Percentiles rank a stretch among this genome's conserved stretches.
Evolutionary conservation across 2,797 vertebrate species (phyloP).

Genomic region (Neosilurus mollespiculum): DNA sequence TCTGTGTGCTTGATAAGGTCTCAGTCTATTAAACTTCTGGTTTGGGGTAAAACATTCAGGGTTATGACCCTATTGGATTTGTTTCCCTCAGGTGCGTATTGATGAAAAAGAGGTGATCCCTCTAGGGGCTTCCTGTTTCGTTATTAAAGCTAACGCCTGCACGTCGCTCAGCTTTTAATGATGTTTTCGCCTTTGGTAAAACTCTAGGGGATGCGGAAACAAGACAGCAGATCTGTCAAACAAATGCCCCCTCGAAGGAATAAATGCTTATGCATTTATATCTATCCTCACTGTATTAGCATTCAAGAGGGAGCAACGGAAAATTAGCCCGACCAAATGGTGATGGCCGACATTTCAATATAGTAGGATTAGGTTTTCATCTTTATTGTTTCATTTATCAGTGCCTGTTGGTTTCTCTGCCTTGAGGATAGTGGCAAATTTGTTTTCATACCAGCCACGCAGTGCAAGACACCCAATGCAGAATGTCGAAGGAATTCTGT

Average conservation of each 20-base stretch:
- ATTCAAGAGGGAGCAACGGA: constrained; percentile 43
- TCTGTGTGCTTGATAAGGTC: constrained; percentile 36
- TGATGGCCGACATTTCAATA: constrained; percentile 55
- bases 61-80: constrained; percentile 52
- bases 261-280: constrained; percentile 47
- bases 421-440: constrained; percentile 48
- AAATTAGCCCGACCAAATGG: constrained; percentile 49
- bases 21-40: constrained; percentile 29
- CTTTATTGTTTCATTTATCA: constrained; percentile 56
- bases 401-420: constrained; percentile 45
- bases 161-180: constrained; percentile 56
- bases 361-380: constrained; percentile 52
- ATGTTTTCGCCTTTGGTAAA: constrained; percentile 50
- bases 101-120: constrained; percentile 41
- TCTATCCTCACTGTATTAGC: constrained; percentile 44
- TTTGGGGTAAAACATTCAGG: constrained; percentile 35
- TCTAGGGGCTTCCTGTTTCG: constrained; percentile 43
- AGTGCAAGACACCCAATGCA: constrained; percentile 21
- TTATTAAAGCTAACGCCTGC: constrained; percentile 44
- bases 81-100: constrained; percentile 48
- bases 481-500: constrained; percentile 15
- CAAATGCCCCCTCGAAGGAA: constrained; percentile 44
- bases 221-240: constrained; percentile 54
- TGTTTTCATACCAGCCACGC: constrained; percentile 42
- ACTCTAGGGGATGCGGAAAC: constrained; percentile 49